Conservation (phyloP, 2,888 invertebrate genomes). For the Lysandra coridon region DNA sequence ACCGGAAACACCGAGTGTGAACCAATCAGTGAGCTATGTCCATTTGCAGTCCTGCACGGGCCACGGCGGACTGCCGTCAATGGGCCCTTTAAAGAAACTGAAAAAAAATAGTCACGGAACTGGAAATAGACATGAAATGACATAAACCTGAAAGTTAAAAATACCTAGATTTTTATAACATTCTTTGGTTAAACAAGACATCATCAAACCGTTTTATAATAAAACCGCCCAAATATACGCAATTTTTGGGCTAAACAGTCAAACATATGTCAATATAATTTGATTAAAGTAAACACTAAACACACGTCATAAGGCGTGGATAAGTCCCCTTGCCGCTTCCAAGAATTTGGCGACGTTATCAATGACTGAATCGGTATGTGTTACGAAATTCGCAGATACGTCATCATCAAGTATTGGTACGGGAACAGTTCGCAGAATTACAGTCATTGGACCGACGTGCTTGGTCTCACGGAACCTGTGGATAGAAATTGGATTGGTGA, state of each 20-base stretch:
- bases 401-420: conserved; percentile 89
- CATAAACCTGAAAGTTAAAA: not conserved
- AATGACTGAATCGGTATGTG: not conserved
- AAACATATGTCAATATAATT: not conserved
- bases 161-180: not conserved
- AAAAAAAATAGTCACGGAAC: not conserved
- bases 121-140: not conserved
- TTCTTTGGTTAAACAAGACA: not conserved
- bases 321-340: not conserved
- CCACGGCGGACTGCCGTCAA: too few relatives aligned
- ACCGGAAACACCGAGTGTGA: too few relatives aligned
- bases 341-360: conserved; percentile 14
- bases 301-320: not conserved
- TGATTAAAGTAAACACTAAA: not conserved
- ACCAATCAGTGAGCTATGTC: too few relatives aligned
- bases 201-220: too few relatives aligned
- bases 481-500: conserved; percentile 87
- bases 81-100: not conserved
- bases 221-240: not conserved
- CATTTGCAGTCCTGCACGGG: too few relatives aligned
- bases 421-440: conserved; percentile 86
- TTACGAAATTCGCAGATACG: conserved; percentile 77
- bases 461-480: conserved; percentile 85
- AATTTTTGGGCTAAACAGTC: not conserved
- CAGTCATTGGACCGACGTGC: conserved; percentile 85